Evolutionary conservation across 2,113 vertebrate genomes (phyloP), one percentile per base, ranked within the genome.

Genomic region (Nycticebus coucang): DNA sequence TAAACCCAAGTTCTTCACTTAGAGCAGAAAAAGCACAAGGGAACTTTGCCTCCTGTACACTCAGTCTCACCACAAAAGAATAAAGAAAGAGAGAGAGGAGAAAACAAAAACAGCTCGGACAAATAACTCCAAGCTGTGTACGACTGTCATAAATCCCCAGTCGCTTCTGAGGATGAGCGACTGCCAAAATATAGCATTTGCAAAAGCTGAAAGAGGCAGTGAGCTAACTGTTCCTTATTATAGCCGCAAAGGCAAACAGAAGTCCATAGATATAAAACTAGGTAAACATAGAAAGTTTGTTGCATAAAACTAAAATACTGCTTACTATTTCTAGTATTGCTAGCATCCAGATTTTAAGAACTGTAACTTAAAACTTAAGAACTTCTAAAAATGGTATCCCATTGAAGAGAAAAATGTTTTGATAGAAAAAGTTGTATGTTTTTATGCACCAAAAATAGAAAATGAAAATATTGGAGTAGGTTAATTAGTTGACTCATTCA

Each of bases 151-250:
- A 53, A 84, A 89, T 92, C 93, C 78, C n/a, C 37, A 77, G 0
- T 30, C 21, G 59, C 57, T 92, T 86, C 79, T 80, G 21, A 33
- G 37, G 10, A 37, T 78, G 62, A 95, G 77, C 71, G 74, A 28
- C 92, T 92, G 83, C 92, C 87, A 96, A 87, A 95, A 87, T 66
- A 90, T 77, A n/a, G 53, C 87, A 91, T 75, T 96, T 97, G 71
- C 83, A 95, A 91, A 95, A 55, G 18, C 22, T 8, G 0, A 62
- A 71, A 68, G 68, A 64, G 19, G 50, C 60, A 69, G 78, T 84
- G 60, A 89, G 82, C 74, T 93, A 57, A 91, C 83, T 74, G 8
- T 88, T 96, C 18, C 72, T 94, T 93, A 72, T 95, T 92, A 87
- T 79, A 90, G 71, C 26, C 41, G 28, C 66, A 87, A 88, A 89